Conservation (phyloP, 2,113 vertebrate species). For the Mustela nigripes region DNA sequence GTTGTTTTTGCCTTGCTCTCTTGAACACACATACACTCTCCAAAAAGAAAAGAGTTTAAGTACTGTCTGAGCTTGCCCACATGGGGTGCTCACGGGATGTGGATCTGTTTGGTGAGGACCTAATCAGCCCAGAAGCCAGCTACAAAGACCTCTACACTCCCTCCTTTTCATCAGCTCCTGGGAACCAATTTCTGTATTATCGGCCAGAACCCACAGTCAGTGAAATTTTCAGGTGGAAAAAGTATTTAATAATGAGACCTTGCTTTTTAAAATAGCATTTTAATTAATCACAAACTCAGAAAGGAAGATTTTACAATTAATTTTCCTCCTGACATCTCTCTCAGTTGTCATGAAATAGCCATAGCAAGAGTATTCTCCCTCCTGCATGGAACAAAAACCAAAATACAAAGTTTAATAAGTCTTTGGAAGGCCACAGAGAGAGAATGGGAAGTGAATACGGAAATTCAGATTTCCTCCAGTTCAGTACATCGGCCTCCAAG, state of each 20-base stretch:
- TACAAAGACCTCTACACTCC: background rate
- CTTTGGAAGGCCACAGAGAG: background rate
- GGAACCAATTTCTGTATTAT: background rate
- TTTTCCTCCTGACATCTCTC: background rate
- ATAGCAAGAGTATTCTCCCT: background rate
- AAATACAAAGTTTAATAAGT: background rate
- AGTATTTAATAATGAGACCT: background rate
- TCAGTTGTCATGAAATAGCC: background rate
- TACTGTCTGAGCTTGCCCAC: too few species aligned
- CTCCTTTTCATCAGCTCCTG: background rate
- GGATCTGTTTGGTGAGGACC: background rate
- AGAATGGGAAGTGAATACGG: background rate
- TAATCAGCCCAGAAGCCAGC: background rate
- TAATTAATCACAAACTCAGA: background rate
- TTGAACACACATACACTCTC: background rate
- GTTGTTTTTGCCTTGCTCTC: background rate
- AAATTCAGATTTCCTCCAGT: background rate
- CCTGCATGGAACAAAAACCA: background rate
- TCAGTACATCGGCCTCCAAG: background rate
- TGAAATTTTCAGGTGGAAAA: background rate
- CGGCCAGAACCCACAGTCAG: background rate
- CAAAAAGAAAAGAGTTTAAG: background rate
- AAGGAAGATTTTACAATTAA: background rate
- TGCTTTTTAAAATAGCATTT: constrained; percentile 7
- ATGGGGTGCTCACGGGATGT: too few species aligned